Base-by-base conservation (phyloP, 2,888 invertebrate genomes). In the Plagiodera versicolora region DNA sequence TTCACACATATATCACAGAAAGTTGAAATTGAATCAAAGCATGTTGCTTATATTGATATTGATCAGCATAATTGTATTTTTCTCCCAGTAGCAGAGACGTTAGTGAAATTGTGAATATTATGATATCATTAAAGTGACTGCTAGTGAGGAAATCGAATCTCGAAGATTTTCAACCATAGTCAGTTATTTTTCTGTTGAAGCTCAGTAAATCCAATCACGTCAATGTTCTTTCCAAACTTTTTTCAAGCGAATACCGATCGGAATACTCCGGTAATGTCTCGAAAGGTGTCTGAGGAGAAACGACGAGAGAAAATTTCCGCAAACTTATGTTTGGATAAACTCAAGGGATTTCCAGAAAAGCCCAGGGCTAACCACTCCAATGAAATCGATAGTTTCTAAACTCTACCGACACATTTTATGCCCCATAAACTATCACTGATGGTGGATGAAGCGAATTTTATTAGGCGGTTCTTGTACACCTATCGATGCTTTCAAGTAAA, bases 341-440 rank as follows among this genome's bases (percentile, higher is more conserved):
- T 62, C 63, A 10, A 39, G 67, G 62, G 67, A 62, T 60, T 56
- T 56, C 60, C 53, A 64, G 61, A 57, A 59, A 59, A 61, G 28
- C 64, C 63, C 56, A 61, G 17, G 56, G 60, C 61, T 58, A 58
- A 54, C 65, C 65, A 61, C 64, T 63, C 58, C 66, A 69, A 69
- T 73, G 72, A 70, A 74, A 76, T 76, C 76, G 74, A 76, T 76
- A 75, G 74, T 75, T 75, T 73, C 64, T 45, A 72, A 75, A 75
- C 66, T 75, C 76, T 73, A 75, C 67, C 72, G 72, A 70, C 71
- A 69, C 72, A 67, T 74, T 77, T 77, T 77, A 77, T 74, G 75
- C 72, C 68, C 74, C 69, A 77, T 76, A 75, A 77, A 76, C 69
- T 68, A 69, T 72, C 70, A 69, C 65, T 69, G 72, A 73, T 73